Evolutionary conservation across 2,797 vertebrate genomes (phyloP).

Genomic region (Darevskia mixta): DNA sequence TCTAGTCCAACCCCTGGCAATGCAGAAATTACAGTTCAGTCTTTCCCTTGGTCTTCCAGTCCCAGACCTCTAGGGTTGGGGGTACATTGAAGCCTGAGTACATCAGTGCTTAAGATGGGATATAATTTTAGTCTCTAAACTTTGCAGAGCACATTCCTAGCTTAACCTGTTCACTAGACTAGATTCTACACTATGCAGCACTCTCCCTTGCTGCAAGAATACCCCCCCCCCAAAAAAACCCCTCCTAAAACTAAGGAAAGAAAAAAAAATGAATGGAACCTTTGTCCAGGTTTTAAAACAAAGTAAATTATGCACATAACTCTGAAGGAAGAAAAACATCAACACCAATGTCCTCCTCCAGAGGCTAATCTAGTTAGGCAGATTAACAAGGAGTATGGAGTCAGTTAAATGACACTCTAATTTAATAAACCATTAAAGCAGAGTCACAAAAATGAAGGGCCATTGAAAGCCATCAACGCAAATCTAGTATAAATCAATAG

Average conservation of each 20-base stretch:
- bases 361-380: conserved; percentile 31
- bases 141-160: neutral
- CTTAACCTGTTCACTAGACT: neutral
- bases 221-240: neutral
- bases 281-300: conserved; percentile 24
- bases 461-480: conserved; percentile 10
- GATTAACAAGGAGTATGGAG: conserved; percentile 18
- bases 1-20: no score
- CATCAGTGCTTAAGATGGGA: neutral
- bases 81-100: neutral
- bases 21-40: no score
- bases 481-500: conserved; percentile 29
- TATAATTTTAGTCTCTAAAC: neutral
- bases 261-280: neutral
- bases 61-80: neutral
- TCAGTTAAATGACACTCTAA: conserved; percentile 41
- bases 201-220: neutral
- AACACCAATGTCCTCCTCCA: conserved; percentile 32
- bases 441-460: conserved; percentile 40
- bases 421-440: conserved; percentile 45
- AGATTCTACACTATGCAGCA: neutral
- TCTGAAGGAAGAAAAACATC: conserved; percentile 24
- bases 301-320: conserved; percentile 8
- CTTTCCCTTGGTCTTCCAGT: neutral
- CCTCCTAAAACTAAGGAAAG: neutral